A percentile compares a stretch with the other conserved stretches of the same genome.
Evolutionary conservation across 2,113 vertebrate species (phyloP).

Genomic region (Spheniscus mendiculus): DNA sequence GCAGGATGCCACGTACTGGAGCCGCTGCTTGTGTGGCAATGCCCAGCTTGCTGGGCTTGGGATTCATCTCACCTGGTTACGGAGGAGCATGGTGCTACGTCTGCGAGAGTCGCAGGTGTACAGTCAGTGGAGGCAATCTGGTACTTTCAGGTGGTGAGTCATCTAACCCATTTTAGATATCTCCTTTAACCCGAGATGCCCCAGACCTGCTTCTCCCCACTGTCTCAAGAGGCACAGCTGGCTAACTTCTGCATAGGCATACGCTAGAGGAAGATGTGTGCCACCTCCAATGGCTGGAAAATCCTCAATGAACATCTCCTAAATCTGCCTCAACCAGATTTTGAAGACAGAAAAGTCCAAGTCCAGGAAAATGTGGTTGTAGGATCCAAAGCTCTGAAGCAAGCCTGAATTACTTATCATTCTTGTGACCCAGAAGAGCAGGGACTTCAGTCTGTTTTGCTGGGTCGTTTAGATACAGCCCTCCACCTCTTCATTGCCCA

Average conservation of each 20-base stretch:
- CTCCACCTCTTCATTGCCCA: not conserved
- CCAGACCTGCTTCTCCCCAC: not conserved
- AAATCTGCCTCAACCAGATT: not conserved
- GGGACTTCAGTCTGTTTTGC: not conserved
- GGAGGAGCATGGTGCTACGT: rapidly evolving
- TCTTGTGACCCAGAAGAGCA: not conserved
- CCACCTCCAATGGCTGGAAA: not conserved
- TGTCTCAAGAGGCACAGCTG: not conserved
- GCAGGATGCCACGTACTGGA: not conserved
- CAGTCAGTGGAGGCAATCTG: not conserved
- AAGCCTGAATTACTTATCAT: not conserved
- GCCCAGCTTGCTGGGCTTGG: not conserved
- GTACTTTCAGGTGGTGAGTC: not conserved
- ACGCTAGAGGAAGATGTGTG: not conserved
- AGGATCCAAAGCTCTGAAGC: not conserved
- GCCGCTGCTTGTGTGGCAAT: not conserved
- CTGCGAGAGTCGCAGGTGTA: not conserved
- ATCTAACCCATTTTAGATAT: not conserved
- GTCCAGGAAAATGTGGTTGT: not conserved
- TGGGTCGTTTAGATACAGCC: not conserved
- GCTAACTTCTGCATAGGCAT: not conserved
- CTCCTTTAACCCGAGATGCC: not conserved
- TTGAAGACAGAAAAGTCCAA: not conserved
- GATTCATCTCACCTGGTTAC: not conserved
- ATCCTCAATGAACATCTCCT: not conserved